Evolutionary conservation across 2,888 invertebrate genomes (phyloP), one percentile per base, ranked within the genome.

Genomic region (Agapetus fuscipes): DNA sequence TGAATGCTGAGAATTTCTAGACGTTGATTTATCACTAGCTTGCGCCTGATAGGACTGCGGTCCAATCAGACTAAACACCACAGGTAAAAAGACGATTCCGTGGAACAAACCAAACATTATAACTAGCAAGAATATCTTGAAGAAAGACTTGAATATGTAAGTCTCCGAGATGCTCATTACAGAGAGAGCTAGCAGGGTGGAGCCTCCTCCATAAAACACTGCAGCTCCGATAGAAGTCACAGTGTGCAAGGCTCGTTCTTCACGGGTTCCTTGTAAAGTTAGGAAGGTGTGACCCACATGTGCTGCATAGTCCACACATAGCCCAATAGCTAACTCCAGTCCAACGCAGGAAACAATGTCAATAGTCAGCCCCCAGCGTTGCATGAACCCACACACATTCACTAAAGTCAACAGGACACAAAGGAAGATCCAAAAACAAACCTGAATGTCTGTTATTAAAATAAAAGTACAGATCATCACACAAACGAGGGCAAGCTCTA

Each of bases 241-340:
- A 0, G 86, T 80, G 50, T 72, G 68, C 28, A 76, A 58, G 0
- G 77, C 70, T 46, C 84, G 64, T 11, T 74, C 69, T n/a, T 71
- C 62, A 29, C 65, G 65, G 17, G 65, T 56, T 1, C 74, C 72
- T 28, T 70, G 62, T 12, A 72, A 61, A 2, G 80, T 80, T 51
- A 88, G 69, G 58, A 87, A 88, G 3, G 83, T 81, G 54, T 87
- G 86, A 1, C 84, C 83, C 4, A 85, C 78, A 54, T 85, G 85
- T 2, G 84, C 82, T 1, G 87, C 83, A 52, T 86, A 88, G 60
- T 89, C 88, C 1, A 88, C 83, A 53, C 86, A 85, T 34, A 89
- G 64, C 34, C 88, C 88, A 44, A 86, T 81, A 3, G 84, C 84
- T 20, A 88, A 64, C 53, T 87, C 83, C 9, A 88, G 64, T 17